Percentiles rank a stretch among this genome's conserved stretches.
Conservation (phyloP, 2,888 invertebrate genomes). For the Ophion ventricosus region DNA sequence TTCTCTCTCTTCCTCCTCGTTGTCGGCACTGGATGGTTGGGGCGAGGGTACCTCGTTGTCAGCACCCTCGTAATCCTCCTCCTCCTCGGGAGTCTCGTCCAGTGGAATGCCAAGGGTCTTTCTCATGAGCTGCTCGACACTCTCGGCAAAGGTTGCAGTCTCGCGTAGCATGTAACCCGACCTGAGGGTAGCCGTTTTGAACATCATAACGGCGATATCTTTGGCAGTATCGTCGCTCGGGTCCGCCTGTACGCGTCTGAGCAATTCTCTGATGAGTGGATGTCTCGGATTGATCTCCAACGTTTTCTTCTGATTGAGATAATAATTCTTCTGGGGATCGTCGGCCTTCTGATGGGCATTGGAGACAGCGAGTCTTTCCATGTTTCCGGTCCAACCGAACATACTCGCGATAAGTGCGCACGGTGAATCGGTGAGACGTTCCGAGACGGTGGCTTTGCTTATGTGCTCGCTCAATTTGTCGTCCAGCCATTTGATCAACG, state of each 20-base stretch:
- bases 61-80: constrained; percentile 71
- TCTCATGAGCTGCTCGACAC: constrained; percentile 95
- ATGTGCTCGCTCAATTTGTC: constrained; percentile 92
- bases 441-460: constrained; percentile 92
- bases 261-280: constrained; percentile 96
- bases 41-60: constrained; percentile 77
- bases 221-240: constrained; percentile 91
- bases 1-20: constrained; percentile 82
- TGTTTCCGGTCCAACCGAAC: constrained; percentile 99
- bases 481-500: constrained; percentile 95
- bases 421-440: constrained; percentile 95
- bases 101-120: constrained; percentile 90
- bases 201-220: constrained; percentile 94
- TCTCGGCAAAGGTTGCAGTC: constrained; percentile 93
- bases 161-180: constrained; percentile 97
- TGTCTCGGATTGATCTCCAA: constrained; percentile 99
- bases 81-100: constrained; percentile 86
- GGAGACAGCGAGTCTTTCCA: constrained; percentile 97
- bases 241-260: constrained; percentile 92
- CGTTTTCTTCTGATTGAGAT: constrained; percentile 97
- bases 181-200: constrained; percentile 95
- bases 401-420: constrained; percentile 98
- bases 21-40: constrained; percentile 81
- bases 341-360: constrained; percentile 98
- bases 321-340: constrained; percentile 95